These are phyloP conservation scores for Anguilla japonica DNA, from an alignment of 2,113 vertebrate species.

Conservation along the genomic window DNA sequence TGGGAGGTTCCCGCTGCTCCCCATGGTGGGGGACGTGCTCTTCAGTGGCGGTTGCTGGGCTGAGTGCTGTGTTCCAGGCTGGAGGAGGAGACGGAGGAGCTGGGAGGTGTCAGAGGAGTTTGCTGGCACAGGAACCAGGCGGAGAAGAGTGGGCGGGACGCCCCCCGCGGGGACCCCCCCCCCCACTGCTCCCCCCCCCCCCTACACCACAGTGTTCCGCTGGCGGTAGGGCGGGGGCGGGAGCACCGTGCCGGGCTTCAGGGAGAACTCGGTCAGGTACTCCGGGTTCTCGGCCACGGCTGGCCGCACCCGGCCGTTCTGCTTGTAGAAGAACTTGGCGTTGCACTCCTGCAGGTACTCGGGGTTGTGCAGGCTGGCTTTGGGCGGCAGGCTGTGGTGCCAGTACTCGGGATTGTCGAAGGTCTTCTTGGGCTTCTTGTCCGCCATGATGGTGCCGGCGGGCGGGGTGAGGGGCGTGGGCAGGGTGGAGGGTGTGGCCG, in stretches of 20 bases:
- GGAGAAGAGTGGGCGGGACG: background rate
- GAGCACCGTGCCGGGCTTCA: conserved; percentile 92
- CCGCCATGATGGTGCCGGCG: conserved; percentile 69
- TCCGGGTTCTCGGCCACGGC: conserved; percentile 96
- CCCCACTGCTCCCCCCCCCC: conserved; percentile 65
- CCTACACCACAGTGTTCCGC: conserved; percentile 96
- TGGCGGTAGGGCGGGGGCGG: conserved; percentile 97
- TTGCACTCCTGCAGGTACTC: conserved; percentile 98
- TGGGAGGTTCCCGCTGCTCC: background rate
- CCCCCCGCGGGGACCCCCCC: conserved; percentile 53
- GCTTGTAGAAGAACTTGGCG: conserved; percentile 98
- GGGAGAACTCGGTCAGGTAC: conserved; percentile 94
- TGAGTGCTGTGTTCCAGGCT: conserved; percentile 16
- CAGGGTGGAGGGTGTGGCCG: conserved; percentile 57
- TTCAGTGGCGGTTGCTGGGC: background rate
- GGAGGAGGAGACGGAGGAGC: conserved; percentile 4
- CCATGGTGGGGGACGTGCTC: background rate
- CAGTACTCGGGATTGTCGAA: conserved; percentile 99
- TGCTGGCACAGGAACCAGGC: background rate
- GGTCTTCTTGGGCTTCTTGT: conserved; percentile 91
- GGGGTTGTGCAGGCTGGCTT: conserved; percentile 88
- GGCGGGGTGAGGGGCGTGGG: conserved; percentile 46
- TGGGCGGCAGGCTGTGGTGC: conserved; percentile 96
- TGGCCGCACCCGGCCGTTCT: conserved; percentile 95
- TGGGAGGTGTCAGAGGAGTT: conserved; percentile 2